These are phyloP conservation scores for Dolichallabes microphthalmus DNA, from an alignment of 2,113 vertebrate genomes.

Conservation along the genomic window DNA sequence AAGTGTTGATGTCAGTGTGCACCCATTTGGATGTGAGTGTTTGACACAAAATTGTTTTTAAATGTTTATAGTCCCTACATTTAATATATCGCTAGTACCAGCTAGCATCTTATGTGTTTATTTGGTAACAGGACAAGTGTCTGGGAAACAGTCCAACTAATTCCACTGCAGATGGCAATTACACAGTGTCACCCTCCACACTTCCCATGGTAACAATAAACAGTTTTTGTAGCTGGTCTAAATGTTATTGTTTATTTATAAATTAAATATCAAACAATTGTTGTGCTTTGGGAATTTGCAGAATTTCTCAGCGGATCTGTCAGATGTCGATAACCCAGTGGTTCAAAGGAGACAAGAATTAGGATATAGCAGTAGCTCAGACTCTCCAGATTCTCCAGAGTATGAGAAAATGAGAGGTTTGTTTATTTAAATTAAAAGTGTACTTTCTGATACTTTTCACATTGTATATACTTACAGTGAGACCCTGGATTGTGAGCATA, in stretches of 20 bases:
- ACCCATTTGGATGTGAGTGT: slow-evolving; percentile 82
- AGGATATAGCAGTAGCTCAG: slow-evolving; percentile 89
- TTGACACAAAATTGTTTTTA: background rate
- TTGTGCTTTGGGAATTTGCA: slow-evolving; percentile 48
- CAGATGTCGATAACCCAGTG: slow-evolving; percentile 78
- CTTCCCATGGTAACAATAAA: slow-evolving; percentile 78
- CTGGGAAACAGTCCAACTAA: slow-evolving; percentile 80
- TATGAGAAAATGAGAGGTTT: slow-evolving; percentile 82
- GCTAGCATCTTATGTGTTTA: background rate
- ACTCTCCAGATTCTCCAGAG: slow-evolving; percentile 82
- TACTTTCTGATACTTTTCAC: background rate
- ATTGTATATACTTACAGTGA: no score
- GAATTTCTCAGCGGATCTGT: slow-evolving; percentile 81
- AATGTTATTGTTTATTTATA: background rate
- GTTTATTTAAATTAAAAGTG: background rate
- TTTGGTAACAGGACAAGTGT: slow-evolving; percentile 73
- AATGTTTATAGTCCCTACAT: background rate
- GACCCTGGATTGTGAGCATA: no score
- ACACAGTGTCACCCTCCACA: slow-evolving; percentile 71
- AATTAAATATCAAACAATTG: background rate
- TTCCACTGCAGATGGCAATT: slow-evolving; percentile 76
- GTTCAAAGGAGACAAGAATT: slow-evolving; percentile 72
- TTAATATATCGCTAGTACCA: background rate
- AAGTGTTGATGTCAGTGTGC: slow-evolving; percentile 85
- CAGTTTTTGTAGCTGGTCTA: background rate